These are phyloP conservation scores for Leucania comma DNA, from an alignment of 2,888 invertebrate species.

Conservation along the genomic window DNA sequence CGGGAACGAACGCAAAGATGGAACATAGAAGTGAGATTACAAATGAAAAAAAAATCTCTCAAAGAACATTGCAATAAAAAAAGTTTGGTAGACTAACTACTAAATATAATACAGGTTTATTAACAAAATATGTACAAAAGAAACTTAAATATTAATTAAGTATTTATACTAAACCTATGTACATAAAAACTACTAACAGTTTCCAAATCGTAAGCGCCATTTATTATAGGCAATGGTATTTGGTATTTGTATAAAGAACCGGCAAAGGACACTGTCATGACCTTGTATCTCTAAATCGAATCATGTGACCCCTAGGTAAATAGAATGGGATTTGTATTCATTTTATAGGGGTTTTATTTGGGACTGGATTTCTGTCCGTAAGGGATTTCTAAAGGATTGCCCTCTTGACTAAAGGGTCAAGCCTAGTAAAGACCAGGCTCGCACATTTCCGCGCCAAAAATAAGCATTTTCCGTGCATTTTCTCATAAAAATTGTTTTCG, in stretches of 20 bases:
- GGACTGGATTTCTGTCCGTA: conserved; percentile 9
- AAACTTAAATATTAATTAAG: too few species aligned
- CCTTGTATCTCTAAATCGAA: conserved; percentile 14
- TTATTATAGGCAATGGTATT: not conserved
- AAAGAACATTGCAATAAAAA: not conserved
- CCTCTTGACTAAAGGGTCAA: conserved; percentile 1
- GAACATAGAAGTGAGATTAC: too few species aligned
- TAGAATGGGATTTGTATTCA: conserved; percentile 22
- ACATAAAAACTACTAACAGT: not conserved
- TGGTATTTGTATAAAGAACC: not conserved
- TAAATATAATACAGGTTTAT: too few species aligned
- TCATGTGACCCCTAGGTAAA: conserved; percentile 8
- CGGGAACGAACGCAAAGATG: too few species aligned
- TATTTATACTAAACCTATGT: too few species aligned
- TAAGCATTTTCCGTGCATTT: conserved; percentile 24
- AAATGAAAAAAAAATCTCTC: not conserved
- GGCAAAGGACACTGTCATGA: not conserved
- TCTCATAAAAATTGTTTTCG: not conserved
- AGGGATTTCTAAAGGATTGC: conserved; percentile 40
- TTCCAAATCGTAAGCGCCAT: not conserved
- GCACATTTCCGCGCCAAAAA: conserved; percentile 16
- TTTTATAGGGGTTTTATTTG: conserved; percentile 32
- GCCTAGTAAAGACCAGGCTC: too few species aligned
- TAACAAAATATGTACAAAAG: too few species aligned
- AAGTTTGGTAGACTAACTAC: not conserved